phyloP scores from a whole-genome alignment of 1,140 invertebrate species.

The Drosophila nannoptera region DNA sequence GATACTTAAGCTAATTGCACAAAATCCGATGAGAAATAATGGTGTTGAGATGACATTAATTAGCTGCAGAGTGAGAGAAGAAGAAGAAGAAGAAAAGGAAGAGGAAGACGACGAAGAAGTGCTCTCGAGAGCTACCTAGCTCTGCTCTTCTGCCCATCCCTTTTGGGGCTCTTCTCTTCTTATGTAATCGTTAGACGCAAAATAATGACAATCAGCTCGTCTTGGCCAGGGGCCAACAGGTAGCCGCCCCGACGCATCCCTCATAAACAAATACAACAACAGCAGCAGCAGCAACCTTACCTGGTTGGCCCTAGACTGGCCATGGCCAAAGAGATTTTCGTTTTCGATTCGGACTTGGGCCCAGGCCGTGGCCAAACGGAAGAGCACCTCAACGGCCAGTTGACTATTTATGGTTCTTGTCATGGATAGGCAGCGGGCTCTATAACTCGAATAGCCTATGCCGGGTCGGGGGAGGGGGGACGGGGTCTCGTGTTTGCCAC shows the following conservation, averaged over 20 bases:
- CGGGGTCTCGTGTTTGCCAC: conserved; percentile 49
- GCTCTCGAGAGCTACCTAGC: background rate
- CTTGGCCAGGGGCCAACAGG: conserved; percentile 40
- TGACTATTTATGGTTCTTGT: conserved; percentile 74
- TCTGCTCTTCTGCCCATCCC: background rate
- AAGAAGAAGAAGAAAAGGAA: no score
- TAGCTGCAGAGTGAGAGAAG: conserved; percentile 26
- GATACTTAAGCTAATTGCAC: conserved; percentile 61
- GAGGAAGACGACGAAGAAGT: conserved; percentile 10
- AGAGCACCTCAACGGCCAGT: conserved; percentile 31
- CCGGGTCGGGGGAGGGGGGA: no score
- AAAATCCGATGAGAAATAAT: conserved; percentile 59
- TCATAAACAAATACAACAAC: conserved; percentile 35
- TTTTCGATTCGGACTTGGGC: conserved; percentile 33
- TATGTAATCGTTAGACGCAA: conserved; percentile 18
- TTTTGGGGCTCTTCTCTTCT: conserved; percentile 10
- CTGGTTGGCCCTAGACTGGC: conserved; percentile 19
- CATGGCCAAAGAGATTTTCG: conserved; percentile 34
- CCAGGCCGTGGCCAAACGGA: conserved; percentile 29
- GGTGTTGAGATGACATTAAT: conserved; percentile 68
- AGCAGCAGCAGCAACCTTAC: conserved; percentile 13
- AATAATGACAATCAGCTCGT: conserved; percentile 49
- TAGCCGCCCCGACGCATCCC: conserved; percentile 42
- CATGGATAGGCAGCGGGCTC: conserved; percentile 46
- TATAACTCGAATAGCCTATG: conserved; percentile 26